Percentiles rank a stretch among this genome's conserved stretches.
phyloP scores from a whole-genome alignment of 2,797 vertebrate species.

The Acanthiza pusilla region DNA sequence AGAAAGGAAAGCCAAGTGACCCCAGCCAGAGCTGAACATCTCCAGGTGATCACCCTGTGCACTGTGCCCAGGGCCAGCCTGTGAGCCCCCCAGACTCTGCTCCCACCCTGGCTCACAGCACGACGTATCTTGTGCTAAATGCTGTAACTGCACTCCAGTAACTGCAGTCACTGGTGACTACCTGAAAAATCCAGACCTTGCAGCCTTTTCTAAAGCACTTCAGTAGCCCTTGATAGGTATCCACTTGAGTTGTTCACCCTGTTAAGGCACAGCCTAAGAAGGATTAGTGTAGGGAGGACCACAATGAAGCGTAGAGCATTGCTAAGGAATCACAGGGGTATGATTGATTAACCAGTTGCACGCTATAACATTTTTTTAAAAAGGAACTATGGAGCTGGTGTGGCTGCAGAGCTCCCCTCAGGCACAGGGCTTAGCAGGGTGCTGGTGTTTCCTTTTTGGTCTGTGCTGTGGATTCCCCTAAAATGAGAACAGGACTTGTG shows the following conservation, averaged over 20 bases:
- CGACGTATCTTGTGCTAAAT: rapidly evolving
- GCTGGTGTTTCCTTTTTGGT: not conserved
- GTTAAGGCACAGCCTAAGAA: not conserved
- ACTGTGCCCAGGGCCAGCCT: not conserved
- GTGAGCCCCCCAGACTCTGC: not conserved
- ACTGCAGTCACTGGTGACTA: not conserved
- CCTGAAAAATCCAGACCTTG: not conserved
- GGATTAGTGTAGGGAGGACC: not conserved
- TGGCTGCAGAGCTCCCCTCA: not conserved
- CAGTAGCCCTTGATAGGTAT: not conserved
- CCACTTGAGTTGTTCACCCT: not conserved
- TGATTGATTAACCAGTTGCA: not conserved
- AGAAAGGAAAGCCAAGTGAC: not conserved
- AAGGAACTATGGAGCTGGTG: not conserved
- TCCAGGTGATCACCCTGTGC: not conserved
- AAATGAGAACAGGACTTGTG: not conserved
- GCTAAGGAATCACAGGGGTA: not conserved
- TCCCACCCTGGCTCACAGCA: not conserved
- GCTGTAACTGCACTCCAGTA: not conserved
- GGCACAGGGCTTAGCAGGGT: not conserved
- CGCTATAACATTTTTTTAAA: not conserved
- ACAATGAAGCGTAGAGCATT: not conserved
- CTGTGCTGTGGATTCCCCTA: not conserved
- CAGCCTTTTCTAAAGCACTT: not conserved
- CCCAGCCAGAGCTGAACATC: not conserved